Percentiles rank a stretch among this genome's conserved stretches.
These are phyloP conservation scores for Altica lythri DNA, from an alignment of 2,888 invertebrate species.

Conservation along the genomic window DNA sequence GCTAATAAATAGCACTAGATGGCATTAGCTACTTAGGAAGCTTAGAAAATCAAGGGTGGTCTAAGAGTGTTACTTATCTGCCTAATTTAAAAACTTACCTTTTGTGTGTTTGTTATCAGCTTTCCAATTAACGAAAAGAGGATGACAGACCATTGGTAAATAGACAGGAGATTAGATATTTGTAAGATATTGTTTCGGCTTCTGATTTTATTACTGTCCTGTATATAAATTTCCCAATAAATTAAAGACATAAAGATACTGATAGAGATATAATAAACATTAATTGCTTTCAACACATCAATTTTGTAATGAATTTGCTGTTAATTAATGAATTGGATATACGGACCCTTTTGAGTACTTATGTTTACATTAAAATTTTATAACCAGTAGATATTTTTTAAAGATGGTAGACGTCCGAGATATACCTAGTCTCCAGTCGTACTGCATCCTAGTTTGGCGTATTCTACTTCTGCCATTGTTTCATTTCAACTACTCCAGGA, in stretches of 20 bases:
- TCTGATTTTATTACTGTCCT: slow-evolving; percentile 18
- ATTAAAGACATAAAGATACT: slow-evolving; percentile 17
- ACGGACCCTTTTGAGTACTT: no score
- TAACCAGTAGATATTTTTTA: no score
- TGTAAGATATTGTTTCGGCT: slow-evolving; percentile 23
- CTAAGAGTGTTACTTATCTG: slow-evolving; percentile 35
- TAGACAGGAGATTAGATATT: slow-evolving; percentile 34
- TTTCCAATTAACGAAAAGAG: slow-evolving; percentile 34
- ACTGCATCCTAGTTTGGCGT: no score
- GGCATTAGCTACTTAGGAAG: slow-evolving; percentile 34
- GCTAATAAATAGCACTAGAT: slow-evolving; percentile 31
- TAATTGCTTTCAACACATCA: slow-evolving; percentile 3
- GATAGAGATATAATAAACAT: background rate
- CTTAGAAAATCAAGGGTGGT: slow-evolving; percentile 36
- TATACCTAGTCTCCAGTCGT: no score
- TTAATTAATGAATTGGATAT: no score
- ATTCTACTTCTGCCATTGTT: no score
- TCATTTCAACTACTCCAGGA: no score
- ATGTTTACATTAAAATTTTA: no score
- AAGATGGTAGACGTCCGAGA: no score
- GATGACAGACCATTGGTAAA: slow-evolving; percentile 34
- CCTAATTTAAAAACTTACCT: slow-evolving; percentile 35
- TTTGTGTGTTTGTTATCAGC: slow-evolving; percentile 34
- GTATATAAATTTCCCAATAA: slow-evolving; percentile 5
- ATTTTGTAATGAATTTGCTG: no score